Percentiles rank a stretch among this genome's conserved stretches.
Evolutionary conservation across 2,797 vertebrate genomes (phyloP).

Genomic region (Aeoliscus strigatus): DNA sequence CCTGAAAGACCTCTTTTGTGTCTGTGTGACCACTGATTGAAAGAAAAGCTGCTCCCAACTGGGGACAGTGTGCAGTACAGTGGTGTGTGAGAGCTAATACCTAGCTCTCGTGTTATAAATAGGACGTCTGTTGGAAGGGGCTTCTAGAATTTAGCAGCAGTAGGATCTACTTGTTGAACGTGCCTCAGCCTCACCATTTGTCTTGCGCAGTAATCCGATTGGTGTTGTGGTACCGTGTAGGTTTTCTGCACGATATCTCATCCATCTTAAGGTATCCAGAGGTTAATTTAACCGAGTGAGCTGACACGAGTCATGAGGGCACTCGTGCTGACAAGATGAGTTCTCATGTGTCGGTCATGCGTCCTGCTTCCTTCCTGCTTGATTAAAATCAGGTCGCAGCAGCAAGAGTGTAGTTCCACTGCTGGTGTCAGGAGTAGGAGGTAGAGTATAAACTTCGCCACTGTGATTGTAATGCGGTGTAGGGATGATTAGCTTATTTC

Average conservation of each 20-base stretch:
- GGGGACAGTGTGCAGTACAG: constrained; percentile 37
- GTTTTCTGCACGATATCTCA: constrained; percentile 9
- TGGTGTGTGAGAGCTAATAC: constrained; percentile 64
- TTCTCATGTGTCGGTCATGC: constrained; percentile 38
- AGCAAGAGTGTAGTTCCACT: constrained; percentile 12
- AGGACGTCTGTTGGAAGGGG: constrained; percentile 55
- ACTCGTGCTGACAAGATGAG: constrained; percentile 30
- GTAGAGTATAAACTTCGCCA: not conserved
- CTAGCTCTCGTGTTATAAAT: constrained; percentile 65
- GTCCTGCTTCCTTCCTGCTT: constrained; percentile 50
- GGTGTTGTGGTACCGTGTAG: not conserved
- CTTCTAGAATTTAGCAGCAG: constrained; percentile 39
- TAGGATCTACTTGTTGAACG: constrained; percentile 33
- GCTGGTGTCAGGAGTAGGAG: constrained; percentile 6
- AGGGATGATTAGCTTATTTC: not conserved
- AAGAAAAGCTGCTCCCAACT: constrained; percentile 39
- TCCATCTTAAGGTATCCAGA: constrained; percentile 9
- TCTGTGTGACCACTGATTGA: constrained; percentile 15
- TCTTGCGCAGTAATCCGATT: constrained; percentile 7
- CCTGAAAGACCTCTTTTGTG: constrained; percentile 21
- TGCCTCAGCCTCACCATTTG: constrained; percentile 11
- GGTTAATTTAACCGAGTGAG: constrained; percentile 18
- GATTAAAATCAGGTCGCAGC: constrained; percentile 29
- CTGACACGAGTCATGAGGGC: constrained; percentile 46
- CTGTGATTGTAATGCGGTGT: not conserved